Evolutionary conservation across 2,888 invertebrate genomes (phyloP).

Genomic region (Diarsia brunnea): DNA sequence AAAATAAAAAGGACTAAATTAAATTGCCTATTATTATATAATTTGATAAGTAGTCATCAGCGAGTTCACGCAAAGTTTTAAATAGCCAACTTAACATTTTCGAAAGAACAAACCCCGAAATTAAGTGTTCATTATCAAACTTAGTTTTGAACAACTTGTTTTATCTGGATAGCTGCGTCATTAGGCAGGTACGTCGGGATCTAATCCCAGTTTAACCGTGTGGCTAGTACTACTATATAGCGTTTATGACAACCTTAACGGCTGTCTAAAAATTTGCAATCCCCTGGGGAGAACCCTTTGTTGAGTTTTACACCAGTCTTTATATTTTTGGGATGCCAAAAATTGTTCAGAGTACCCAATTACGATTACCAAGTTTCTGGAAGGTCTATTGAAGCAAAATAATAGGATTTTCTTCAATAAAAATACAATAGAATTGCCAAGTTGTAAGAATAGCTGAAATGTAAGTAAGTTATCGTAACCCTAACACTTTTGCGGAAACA

Average conservation of each 20-base stretch:
- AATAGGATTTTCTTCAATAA: constrained; percentile 40
- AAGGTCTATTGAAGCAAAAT: constrained; percentile 43
- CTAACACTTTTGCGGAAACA: constrained; percentile 31
- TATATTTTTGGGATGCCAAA: constrained; percentile 42
- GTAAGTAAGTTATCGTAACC: constrained; percentile 52
- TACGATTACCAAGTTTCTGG: constrained; percentile 44
- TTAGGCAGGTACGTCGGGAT: constrained; percentile 44
- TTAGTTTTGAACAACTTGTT: constrained; percentile 51
- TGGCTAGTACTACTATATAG: constrained; percentile 31
- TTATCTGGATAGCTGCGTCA: constrained; percentile 28
- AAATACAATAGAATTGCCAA: constrained; percentile 43
- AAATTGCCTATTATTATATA: not conserved
- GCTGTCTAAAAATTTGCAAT: constrained; percentile 37
- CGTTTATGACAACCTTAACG: constrained; percentile 31
- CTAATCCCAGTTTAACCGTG: constrained; percentile 40
- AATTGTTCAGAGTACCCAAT: constrained; percentile 45
- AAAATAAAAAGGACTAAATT: not conserved
- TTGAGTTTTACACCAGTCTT: constrained; percentile 38
- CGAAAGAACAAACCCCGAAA: constrained; percentile 25
- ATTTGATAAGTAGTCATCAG: not conserved
- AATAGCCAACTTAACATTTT: constrained; percentile 23
- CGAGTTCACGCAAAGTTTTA: constrained; percentile 3
- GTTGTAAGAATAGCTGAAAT: constrained; percentile 49
- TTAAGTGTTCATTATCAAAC: constrained; percentile 49
- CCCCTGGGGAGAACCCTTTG: constrained; percentile 33